A percentile compares a stretch with the other conserved stretches of the same genome.
phyloP scores from a whole-genome alignment of 2,797 vertebrate species.

The Salmo trutta region DNA sequence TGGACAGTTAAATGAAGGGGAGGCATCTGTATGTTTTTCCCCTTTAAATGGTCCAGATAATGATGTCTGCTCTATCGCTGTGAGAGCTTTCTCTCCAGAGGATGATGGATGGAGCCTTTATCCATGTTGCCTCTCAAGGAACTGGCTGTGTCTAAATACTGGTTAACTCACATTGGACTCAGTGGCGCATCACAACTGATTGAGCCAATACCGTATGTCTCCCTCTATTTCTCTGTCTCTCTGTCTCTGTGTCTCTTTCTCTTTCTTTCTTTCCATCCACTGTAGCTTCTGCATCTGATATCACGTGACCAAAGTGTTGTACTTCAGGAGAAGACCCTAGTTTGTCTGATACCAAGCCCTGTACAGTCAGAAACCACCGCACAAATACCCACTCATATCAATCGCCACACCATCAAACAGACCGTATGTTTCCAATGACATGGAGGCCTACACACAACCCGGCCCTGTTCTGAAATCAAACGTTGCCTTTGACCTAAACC shows the following conservation, averaged over 20 bases:
- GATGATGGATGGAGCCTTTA: slow-evolving; percentile 65
- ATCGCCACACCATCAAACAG: slow-evolving; percentile 52
- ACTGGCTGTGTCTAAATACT: slow-evolving; percentile 46
- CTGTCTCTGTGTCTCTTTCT: slow-evolving; percentile 5
- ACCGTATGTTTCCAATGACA: slow-evolving; percentile 16
- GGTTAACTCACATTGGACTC: background rate
- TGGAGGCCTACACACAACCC: slow-evolving; percentile 13
- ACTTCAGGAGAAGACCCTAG: background rate
- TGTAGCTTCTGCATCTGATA: background rate
- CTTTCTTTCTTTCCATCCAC: slow-evolving; percentile 23
- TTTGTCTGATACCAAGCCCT: slow-evolving; percentile 33
- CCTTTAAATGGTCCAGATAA: slow-evolving; percentile 67
- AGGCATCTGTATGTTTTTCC: slow-evolving; percentile 35
- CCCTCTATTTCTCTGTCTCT: background rate
- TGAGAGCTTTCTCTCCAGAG: slow-evolving; percentile 30
- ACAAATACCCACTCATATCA: slow-evolving; percentile 69
- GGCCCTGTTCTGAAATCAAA: slow-evolving; percentile 65
- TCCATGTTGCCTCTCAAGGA: slow-evolving; percentile 44
- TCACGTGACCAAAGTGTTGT: slow-evolving; percentile 23
- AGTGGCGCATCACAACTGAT: background rate
- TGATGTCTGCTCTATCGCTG: slow-evolving; percentile 36
- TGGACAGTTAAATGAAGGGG: slow-evolving; percentile 21
- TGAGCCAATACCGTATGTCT: too few relatives aligned
- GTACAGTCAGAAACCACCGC: slow-evolving; percentile 45
- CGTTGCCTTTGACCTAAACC: slow-evolving; percentile 35